phyloP scores from a whole-genome alignment of 2,113 vertebrate genomes.

The Pipra filicauda region DNA sequence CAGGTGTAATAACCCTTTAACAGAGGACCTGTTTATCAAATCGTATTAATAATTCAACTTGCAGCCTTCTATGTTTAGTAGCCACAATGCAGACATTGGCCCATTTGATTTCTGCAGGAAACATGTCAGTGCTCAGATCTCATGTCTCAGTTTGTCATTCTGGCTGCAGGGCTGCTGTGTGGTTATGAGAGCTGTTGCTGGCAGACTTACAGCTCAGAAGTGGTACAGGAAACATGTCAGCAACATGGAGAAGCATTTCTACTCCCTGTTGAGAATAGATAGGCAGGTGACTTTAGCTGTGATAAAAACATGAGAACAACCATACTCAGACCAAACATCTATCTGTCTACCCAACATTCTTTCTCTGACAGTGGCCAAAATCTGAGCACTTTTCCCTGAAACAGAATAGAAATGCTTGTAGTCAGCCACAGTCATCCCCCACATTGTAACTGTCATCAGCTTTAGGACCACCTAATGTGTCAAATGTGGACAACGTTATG shows the following conservation, averaged over 20 bases:
- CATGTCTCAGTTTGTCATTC: neutral
- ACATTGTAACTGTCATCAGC: neutral
- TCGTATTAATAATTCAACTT: neutral
- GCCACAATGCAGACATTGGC: neutral
- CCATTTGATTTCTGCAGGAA: neutral
- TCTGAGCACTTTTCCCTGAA: neutral
- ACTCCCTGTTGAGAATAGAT: neutral
- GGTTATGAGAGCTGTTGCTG: neutral
- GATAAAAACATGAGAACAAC: neutral
- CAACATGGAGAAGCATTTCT: neutral
- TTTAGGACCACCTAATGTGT: neutral
- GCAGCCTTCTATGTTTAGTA: neutral
- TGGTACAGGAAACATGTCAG: neutral
- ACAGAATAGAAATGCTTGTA: neutral
- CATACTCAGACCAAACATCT: neutral
- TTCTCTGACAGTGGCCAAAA: neutral
- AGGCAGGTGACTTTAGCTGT: neutral
- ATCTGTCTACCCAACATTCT: neutral
- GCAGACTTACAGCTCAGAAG: neutral
- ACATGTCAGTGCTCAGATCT: neutral
- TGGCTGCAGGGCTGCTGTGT: neutral
- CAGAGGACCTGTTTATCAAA: neutral
- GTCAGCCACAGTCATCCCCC: neutral
- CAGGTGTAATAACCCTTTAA: neutral
- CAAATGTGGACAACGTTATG: neutral